Base-by-base conservation (phyloP, 1,140 invertebrate species). In the Aphaenogaster rudis region DNA sequence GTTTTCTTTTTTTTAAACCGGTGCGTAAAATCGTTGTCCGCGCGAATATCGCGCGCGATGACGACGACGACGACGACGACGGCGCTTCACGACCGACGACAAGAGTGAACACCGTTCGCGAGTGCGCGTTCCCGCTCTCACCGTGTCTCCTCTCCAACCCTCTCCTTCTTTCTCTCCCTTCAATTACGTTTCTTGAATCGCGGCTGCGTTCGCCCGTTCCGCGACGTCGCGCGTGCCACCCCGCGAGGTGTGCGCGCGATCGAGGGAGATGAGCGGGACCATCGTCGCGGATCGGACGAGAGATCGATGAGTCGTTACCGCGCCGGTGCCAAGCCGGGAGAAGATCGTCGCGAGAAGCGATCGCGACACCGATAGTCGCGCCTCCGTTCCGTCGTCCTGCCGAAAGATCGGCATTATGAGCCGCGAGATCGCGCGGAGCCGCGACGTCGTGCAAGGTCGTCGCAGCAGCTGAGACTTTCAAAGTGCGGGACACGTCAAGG, bases 381-480 rank as follows among this genome's bases (percentile, higher is more conserved):
- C 64, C 48, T 33, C 63, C 67, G 57, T 63, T 59, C 64, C 63
- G 72, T 15, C n/a, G n/a, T 67, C 17, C 21, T 36, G 36, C 72
- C 39, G 21, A 74, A 54, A 59, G 61, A 45, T 81, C 76, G 85
- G 64, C 61, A 52, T 48, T 59, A 90, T 90, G 90, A 86, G 52
- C 63, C 59, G 36, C 33, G 48, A 8, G 50, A 74, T 76, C 72
- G 81, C 59, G 57, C 21, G 52, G 42, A 9, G 52, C 28, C 76
- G 76, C 79, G 39, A 77, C 88, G 63, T 64, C 54, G 86, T 61
- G 28, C 90, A 90, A 90, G 89, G 90, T 91, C 90, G 90, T 59
- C 61, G 79, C 88, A 82, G 85, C 78, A 84, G 88, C 86, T 91
- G 89, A 91, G 81, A 79, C 81, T 88, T 85, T 86, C 59, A 48